Conservation (phyloP, 1,140 invertebrate genomes). For the Halesus radiatus region DNA sequence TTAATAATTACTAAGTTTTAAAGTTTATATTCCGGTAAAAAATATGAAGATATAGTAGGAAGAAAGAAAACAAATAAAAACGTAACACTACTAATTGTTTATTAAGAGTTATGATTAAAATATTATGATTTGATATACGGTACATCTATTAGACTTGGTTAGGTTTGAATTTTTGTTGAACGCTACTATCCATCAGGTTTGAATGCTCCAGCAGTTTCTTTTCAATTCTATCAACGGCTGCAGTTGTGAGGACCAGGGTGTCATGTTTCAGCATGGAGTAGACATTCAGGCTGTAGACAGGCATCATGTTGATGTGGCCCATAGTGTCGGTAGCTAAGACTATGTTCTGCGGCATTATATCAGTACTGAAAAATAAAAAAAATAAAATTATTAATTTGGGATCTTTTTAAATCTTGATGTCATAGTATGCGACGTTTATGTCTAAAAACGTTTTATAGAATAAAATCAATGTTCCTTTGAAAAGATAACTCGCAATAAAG, state of each 20-base stretch:
- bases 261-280: conserved; percentile 97
- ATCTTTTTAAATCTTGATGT: too few species aligned
- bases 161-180: conserved; percentile 69
- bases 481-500: too few species aligned
- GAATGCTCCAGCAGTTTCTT: conserved; percentile 86
- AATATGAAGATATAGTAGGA: too few species aligned
- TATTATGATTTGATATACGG: too few species aligned
- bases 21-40: too few species aligned
- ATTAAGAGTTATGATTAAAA: too few species aligned
- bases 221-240: conserved; percentile 89
- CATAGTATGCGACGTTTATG: too few species aligned
- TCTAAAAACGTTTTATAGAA: too few species aligned
- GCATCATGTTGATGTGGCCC: conserved; percentile 94
- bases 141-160: background rate
- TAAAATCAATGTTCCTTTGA: too few species aligned
- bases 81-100: too few species aligned
- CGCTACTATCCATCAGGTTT: conserved; percentile 74
- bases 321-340: conserved; percentile 82
- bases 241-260: conserved; percentile 90
- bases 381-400: background rate
- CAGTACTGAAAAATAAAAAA: conserved; percentile 75
- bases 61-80: too few species aligned
- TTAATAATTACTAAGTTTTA: too few species aligned
- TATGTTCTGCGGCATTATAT: conserved; percentile 91
- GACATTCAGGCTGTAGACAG: conserved; percentile 90